Percentiles rank a stretch among this genome's conserved stretches.
Evolutionary conservation across 2,113 vertebrate genomes (phyloP).

Genomic region (Oryzias melastigma): DNA sequence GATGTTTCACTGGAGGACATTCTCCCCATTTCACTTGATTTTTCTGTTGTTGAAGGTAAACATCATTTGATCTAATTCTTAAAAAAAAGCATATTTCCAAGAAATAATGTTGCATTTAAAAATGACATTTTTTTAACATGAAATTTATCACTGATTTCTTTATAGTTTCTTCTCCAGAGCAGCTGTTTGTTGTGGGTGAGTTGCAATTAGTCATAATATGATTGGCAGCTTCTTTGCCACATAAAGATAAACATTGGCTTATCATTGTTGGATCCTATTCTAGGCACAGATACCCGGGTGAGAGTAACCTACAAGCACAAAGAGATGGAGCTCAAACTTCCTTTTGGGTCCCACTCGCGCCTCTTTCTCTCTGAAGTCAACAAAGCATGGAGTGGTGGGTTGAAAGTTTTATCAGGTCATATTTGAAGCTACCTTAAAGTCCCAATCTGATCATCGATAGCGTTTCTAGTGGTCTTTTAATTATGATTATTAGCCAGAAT

Average conservation of each 20-base stretch:
- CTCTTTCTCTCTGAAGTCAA: conserved; percentile 84
- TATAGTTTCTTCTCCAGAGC: conserved; percentile 76
- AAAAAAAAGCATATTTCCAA: neutral
- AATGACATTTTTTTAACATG: neutral
- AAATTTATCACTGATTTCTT: conserved; percentile 9
- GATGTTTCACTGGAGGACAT: conserved; percentile 86
- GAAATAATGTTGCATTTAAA: neutral
- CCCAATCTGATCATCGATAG: too few species aligned
- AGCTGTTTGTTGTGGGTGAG: conserved; percentile 78
- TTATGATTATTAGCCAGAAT: too few species aligned
- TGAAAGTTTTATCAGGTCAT: too few species aligned
- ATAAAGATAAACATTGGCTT: neutral
- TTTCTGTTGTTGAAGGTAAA: conserved; percentile 87
- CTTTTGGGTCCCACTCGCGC: conserved; percentile 90
- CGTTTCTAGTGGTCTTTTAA: too few species aligned
- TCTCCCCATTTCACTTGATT: conserved; percentile 82
- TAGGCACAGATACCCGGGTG: conserved; percentile 88
- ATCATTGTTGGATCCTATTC: neutral
- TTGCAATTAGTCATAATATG: conserved; percentile 2
- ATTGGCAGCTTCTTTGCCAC: neutral
- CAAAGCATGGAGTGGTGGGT: conserved; percentile 82
- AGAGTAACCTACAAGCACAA: conserved; percentile 71
- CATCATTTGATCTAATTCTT: neutral
- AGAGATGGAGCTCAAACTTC: conserved; percentile 78
- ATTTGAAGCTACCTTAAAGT: neutral